Percentiles rank a stretch among this genome's conserved stretches.
phyloP scores from a whole-genome alignment of 2,797 vertebrate species.

The Botia kubotai region DNA sequence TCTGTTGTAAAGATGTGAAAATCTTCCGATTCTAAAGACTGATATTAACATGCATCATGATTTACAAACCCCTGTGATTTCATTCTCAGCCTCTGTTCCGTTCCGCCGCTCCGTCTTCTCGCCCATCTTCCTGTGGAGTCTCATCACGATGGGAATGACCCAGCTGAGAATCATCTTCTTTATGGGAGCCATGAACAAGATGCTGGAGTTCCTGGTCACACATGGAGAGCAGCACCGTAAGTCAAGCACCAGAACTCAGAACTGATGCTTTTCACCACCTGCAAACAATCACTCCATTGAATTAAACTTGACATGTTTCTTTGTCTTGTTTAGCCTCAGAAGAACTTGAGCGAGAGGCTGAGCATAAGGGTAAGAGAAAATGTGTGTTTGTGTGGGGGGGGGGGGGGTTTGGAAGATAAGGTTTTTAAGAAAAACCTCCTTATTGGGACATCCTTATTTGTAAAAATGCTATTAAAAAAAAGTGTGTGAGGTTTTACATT shows the following conservation, averaged over 20 bases:
- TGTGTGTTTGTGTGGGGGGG: no score
- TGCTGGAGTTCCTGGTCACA: slow-evolving; percentile 85
- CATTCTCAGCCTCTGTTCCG: slow-evolving; percentile 70
- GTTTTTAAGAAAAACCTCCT: no score
- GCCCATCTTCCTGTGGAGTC: slow-evolving; percentile 91
- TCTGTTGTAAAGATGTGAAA: not conserved
- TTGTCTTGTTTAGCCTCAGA: slow-evolving; percentile 65
- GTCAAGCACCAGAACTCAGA: slow-evolving; percentile 48
- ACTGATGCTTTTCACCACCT: not conserved
- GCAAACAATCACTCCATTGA: not conserved
- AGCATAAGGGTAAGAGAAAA: slow-evolving; percentile 75
- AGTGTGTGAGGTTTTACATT: not conserved
- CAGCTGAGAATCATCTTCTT: slow-evolving; percentile 92
- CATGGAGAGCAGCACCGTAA: slow-evolving; percentile 76
- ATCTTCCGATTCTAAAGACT: not conserved
- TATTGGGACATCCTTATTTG: no score
- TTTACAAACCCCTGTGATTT: slow-evolving; percentile 3
- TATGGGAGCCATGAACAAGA: slow-evolving; percentile 94
- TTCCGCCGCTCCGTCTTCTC: slow-evolving; percentile 86
- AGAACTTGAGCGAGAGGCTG: slow-evolving; percentile 53
- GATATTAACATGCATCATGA: no score
- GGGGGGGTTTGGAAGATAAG: no score
- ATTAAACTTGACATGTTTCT: slow-evolving; percentile 16
- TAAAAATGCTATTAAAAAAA: not conserved
- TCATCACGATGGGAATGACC: slow-evolving; percentile 90